Evolutionary conservation across 2,888 invertebrate genomes (phyloP).

Genomic region (Ethmia dodecea): DNA sequence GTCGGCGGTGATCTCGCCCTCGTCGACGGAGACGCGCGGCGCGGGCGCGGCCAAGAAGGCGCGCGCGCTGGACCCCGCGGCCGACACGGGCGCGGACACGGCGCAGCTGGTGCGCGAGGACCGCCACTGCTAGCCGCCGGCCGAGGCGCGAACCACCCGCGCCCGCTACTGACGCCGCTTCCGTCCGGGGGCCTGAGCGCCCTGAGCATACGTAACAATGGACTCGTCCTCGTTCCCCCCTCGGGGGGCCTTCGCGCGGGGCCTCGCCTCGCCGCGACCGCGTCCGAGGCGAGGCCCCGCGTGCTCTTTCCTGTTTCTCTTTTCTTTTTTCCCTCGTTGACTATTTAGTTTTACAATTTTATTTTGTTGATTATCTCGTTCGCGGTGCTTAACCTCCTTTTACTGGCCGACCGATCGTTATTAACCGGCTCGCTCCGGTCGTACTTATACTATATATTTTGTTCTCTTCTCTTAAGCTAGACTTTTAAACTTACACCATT

Average conservation of each 20-base stretch:
- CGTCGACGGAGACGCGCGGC: slow-evolving; percentile 88
- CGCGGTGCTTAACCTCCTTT: too few relatives aligned
- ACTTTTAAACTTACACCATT: slow-evolving; percentile 10
- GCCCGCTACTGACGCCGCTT: slow-evolving; percentile 10
- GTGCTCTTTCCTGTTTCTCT: too few relatives aligned
- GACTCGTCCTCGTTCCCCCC: too few relatives aligned
- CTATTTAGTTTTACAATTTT: too few relatives aligned
- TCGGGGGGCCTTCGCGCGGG: too few relatives aligned
- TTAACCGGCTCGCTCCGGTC: slow-evolving; percentile 32
- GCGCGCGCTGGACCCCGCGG: slow-evolving; percentile 89
- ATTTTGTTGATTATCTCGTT: slow-evolving; percentile 21
- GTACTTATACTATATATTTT: slow-evolving; percentile 45
- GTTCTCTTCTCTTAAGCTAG: slow-evolving; percentile 10
- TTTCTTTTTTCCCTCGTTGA: too few relatives aligned
- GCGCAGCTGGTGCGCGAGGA: slow-evolving; percentile 94
- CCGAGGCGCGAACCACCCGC: slow-evolving; percentile 7
- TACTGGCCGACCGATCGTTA: slow-evolving; percentile 21
- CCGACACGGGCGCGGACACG: slow-evolving; percentile 94
- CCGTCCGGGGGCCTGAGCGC: background rate
- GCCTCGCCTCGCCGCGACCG: too few relatives aligned
- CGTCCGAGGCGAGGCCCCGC: too few relatives aligned
- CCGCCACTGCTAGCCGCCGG: slow-evolving; percentile 49
- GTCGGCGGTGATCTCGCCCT: slow-evolving; percentile 88
- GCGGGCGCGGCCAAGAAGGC: slow-evolving; percentile 82
- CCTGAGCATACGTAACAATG: too few relatives aligned